Evolutionary conservation across 2,113 vertebrate species (phyloP).

Genomic region (Syngnathus scovelli): DNA sequence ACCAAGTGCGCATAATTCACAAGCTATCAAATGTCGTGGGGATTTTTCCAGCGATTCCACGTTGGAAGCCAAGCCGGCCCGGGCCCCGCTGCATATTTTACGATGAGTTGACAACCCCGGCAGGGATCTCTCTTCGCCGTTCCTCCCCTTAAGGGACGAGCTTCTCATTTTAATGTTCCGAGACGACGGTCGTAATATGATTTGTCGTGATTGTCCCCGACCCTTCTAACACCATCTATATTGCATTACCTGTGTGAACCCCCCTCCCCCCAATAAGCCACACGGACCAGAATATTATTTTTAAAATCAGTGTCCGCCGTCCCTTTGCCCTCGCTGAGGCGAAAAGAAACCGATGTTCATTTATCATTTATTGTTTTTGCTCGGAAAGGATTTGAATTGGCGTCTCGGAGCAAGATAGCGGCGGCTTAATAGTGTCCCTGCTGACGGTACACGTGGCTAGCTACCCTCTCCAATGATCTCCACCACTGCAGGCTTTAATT

Average conservation of each 20-base stretch:
- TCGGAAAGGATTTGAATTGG: slow-evolving; percentile 22
- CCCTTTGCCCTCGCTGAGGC: neutral
- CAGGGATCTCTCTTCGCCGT: neutral
- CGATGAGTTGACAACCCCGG: neutral
- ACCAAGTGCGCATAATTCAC: neutral
- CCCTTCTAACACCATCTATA: slow-evolving; percentile 35
- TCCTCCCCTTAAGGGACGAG: neutral
- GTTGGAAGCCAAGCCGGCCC: neutral
- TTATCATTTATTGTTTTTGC: slow-evolving; percentile 38
- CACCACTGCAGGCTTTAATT: neutral
- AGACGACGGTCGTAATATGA: slow-evolving; percentile 20
- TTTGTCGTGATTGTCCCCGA: slow-evolving; percentile 42
- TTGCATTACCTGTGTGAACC: slow-evolving; percentile 42
- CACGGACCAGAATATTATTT: slow-evolving; percentile 7
- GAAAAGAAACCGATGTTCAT: slow-evolving; percentile 28
- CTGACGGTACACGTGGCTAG: slow-evolving; percentile 26
- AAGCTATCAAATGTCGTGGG: neutral
- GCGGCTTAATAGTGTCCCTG: slow-evolving; percentile 42
- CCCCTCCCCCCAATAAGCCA: slow-evolving; percentile 24
- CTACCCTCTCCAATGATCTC: slow-evolving; percentile 5
- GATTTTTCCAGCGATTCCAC: slow-evolving; percentile 6
- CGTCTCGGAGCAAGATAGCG: slow-evolving; percentile 27
- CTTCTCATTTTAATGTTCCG: slow-evolving; percentile 42
- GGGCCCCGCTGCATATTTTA: slow-evolving; percentile 4
- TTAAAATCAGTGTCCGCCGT: slow-evolving; percentile 11